Conservation (phyloP, 2,113 vertebrate species). For the Callaeas wilsoni region DNA sequence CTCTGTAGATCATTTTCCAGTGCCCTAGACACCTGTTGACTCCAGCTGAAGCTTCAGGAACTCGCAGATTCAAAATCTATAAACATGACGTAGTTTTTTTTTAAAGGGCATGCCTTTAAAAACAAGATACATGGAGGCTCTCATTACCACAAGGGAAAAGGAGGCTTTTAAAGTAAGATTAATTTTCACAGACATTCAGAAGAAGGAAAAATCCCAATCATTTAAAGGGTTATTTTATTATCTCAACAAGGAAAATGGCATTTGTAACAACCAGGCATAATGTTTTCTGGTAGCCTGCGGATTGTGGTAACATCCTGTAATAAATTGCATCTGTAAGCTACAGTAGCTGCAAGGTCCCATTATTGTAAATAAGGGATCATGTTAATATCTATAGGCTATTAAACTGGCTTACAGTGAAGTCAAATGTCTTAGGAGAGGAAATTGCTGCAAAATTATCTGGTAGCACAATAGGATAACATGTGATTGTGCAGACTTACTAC, state of each 20-base stretch:
- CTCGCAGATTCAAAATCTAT: neutral
- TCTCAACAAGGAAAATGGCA: constrained; percentile 52
- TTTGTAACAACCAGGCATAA: constrained; percentile 44
- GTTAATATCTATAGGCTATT: constrained; percentile 67
- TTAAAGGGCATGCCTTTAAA: constrained; percentile 23
- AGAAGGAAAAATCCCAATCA: constrained; percentile 39
- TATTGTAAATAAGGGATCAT: constrained; percentile 62
- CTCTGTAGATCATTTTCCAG: neutral
- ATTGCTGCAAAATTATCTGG: constrained; percentile 51
- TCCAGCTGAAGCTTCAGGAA: constrained; percentile 11
- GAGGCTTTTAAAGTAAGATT: constrained; percentile 58
- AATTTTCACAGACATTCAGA: constrained; percentile 45
- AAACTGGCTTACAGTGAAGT: constrained; percentile 50
- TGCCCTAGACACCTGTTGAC: neutral
- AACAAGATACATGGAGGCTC: constrained; percentile 13
- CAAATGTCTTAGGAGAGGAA: constrained; percentile 54
- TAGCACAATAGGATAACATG: constrained; percentile 39
- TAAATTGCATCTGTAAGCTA: constrained; percentile 59
- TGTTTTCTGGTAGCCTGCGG: constrained; percentile 47
- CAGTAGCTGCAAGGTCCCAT: constrained; percentile 51
- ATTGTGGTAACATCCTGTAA: constrained; percentile 61
- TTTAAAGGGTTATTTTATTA: constrained; percentile 61
- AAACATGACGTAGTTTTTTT: neutral
- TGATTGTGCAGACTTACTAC: constrained; percentile 22
- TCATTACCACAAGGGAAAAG: constrained; percentile 30